These are phyloP conservation scores for Grus americana DNA, from an alignment of 2,113 vertebrate species.

Conservation along the genomic window DNA sequence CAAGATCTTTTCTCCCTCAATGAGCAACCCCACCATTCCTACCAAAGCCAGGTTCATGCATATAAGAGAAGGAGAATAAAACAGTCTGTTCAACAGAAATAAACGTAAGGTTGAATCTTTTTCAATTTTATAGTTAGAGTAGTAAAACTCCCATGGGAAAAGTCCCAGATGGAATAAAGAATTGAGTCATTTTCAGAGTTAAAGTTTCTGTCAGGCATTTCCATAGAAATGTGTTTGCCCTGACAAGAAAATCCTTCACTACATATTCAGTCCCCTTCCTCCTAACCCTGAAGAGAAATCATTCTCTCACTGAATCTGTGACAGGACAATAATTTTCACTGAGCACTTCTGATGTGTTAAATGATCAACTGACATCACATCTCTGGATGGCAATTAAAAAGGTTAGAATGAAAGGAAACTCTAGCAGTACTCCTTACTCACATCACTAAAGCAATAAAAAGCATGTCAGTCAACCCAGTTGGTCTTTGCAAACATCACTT, in stretches of 20 bases:
- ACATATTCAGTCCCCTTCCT: not conserved
- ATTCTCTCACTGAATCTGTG: not conserved
- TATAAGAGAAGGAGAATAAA: not conserved
- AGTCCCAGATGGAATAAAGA: not conserved
- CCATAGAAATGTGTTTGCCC: not conserved
- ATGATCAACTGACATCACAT: not conserved
- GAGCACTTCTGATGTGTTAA: conserved; percentile 18
- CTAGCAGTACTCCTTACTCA: not conserved
- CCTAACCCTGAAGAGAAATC: not conserved
- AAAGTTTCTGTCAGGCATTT: not conserved
- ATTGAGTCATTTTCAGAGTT: not conserved
- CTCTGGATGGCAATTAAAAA: conserved; percentile 8
- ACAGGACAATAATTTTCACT: conserved; percentile 29
- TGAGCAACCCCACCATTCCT: not conserved
- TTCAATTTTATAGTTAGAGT: not conserved
- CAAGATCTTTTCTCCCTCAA: not conserved
- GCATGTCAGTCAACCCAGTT: not conserved
- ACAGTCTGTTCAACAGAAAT: not conserved
- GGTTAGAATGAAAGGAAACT: not conserved
- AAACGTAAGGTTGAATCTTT: not conserved
- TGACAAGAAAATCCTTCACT: not conserved
- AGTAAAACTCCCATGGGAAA: not conserved
- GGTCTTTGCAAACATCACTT: not conserved
- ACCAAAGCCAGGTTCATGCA: not conserved
- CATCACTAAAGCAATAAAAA: not conserved